phyloP scores from a whole-genome alignment of 2,113 vertebrate species.

The Climacteris rufus region DNA sequence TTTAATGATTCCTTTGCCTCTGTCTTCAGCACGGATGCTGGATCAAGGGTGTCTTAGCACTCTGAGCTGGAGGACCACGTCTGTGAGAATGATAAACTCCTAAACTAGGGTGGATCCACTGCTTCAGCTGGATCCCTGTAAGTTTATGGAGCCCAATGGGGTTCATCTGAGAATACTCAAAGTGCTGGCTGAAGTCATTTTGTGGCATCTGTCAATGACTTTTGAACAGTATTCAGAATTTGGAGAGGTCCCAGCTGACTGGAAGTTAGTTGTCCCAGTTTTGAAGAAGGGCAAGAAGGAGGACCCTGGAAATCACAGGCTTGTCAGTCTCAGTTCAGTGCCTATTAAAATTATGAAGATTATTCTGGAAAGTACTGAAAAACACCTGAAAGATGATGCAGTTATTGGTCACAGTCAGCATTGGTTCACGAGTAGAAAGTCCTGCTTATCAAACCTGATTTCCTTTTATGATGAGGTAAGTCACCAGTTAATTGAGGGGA shows the following conservation, averaged over 20 bases:
- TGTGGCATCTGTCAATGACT: not conserved
- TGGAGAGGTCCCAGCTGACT: not conserved
- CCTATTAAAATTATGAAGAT: not conserved
- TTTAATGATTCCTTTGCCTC: not conserved
- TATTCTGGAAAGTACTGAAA: not conserved
- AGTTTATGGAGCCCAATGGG: not conserved
- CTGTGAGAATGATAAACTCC: not conserved
- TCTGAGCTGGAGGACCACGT: not conserved
- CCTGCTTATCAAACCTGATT: not conserved
- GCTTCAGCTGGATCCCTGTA: not conserved
- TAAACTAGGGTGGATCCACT: not conserved
- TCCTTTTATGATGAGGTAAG: not conserved
- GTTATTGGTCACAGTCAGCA: not conserved
- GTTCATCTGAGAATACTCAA: not conserved
- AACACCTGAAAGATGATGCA: not conserved
- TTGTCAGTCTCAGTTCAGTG: not conserved
- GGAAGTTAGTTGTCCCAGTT: not conserved
- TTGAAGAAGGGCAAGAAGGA: not conserved
- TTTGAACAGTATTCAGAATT: not conserved
- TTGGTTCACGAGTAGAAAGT: not conserved
- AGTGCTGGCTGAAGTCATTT: not conserved
- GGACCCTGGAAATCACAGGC: not conserved
- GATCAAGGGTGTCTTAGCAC: rapidly evolving
- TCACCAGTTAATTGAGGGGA: not conserved
- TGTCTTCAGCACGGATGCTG: not conserved